Conservation (phyloP, 2,888 invertebrate species). For the Uropetala carovei region DNA sequence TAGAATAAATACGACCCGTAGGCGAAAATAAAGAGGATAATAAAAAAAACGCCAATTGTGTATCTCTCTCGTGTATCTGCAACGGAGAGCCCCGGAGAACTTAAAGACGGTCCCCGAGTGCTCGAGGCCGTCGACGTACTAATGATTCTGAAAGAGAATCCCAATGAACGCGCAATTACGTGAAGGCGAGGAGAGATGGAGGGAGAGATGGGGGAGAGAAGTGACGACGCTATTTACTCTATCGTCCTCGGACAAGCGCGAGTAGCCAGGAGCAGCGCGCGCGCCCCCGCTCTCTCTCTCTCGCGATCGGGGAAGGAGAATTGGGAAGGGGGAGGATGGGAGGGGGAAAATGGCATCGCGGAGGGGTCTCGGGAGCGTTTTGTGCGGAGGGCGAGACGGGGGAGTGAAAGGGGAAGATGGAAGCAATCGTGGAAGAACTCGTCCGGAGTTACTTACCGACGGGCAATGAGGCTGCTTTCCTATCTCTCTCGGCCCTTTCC, state of each 20-base stretch:
- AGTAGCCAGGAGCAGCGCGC: neutral
- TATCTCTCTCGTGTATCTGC: constrained; percentile 38
- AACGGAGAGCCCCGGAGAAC: constrained; percentile 48
- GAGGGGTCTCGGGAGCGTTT: neutral
- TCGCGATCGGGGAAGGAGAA: neutral
- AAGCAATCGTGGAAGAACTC: neutral
- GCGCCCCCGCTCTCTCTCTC: no score
- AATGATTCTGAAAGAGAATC: constrained; percentile 64
- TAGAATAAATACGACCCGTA: constrained; percentile 4
- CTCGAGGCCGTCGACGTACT: constrained; percentile 55
- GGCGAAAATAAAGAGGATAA: neutral
- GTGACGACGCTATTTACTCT: neutral
- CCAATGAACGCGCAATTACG: constrained; percentile 58
- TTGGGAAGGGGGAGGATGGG: neutral
- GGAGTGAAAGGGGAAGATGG: neutral
- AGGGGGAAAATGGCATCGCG: neutral
- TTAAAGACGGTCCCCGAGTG: constrained; percentile 15
- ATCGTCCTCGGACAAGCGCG: constrained; percentile 41
- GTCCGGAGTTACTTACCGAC: neutral
- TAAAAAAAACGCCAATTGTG: constrained; percentile 18
- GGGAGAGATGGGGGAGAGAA: constrained; percentile 9
- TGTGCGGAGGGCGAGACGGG: constrained; percentile 18
- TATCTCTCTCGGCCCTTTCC: neutral
- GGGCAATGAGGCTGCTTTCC: neutral
- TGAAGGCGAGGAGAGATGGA: neutral